A percentile compares a stretch with the other conserved stretches of the same genome.
Evolutionary conservation across 2,797 vertebrate species (phyloP).

Genomic region (Gadopsis marmoratus): DNA sequence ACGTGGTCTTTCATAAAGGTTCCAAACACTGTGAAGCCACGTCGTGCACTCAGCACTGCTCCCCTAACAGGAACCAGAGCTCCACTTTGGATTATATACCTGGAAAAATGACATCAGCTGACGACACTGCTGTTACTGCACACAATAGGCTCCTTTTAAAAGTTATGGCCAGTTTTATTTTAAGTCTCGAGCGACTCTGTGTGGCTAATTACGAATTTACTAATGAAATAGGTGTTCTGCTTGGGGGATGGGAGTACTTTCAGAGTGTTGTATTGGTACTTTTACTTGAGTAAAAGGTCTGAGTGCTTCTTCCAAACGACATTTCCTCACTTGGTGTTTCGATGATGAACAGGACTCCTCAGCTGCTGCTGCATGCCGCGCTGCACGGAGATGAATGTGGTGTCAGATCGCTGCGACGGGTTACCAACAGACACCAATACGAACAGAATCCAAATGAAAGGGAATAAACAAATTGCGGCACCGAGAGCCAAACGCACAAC

Average conservation of each 20-base stretch:
- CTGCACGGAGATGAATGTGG: neutral
- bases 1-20: slow-evolving; percentile 50
- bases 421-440: too few relatives aligned
- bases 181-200: slow-evolving; percentile 1
- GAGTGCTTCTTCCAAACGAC: too few relatives aligned
- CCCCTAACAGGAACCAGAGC: slow-evolving; percentile 44
- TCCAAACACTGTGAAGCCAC: slow-evolving; percentile 19
- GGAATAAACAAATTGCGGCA: neutral
- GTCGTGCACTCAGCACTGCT: neutral
- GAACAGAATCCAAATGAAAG: neutral
- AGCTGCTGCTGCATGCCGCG: too few relatives aligned
- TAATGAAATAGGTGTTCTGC: neutral
- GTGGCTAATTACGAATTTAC: slow-evolving; percentile 21
- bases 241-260: too few relatives aligned
- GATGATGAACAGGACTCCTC: too few relatives aligned
- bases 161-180: slow-evolving; percentile 11
- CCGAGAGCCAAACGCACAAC: neutral
- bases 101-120: slow-evolving; percentile 55
- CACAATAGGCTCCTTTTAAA: slow-evolving; percentile 27
- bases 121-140: neutral
- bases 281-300: too few relatives aligned
- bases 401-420: neutral
- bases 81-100: slow-evolving; percentile 38
- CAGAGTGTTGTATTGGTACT: too few relatives aligned
- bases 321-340: too few relatives aligned